phyloP scores from a whole-genome alignment of 1,140 invertebrate genomes.

The Cydia pomonella region DNA sequence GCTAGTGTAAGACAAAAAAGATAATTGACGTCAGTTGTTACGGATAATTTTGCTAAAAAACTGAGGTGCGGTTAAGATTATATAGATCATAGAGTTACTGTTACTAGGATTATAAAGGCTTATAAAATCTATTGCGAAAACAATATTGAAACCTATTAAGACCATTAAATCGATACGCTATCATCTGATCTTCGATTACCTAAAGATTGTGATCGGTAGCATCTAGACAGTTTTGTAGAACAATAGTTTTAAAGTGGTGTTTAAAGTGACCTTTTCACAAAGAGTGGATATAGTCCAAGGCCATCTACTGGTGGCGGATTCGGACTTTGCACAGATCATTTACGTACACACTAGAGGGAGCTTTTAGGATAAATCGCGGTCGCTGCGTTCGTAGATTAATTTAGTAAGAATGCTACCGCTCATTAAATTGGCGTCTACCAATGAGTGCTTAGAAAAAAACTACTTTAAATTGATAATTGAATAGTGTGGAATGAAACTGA shows the following conservation, averaged over 20 bases:
- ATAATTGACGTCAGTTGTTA: background rate
- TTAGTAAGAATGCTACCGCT: background rate
- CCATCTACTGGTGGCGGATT: constrained; percentile 62
- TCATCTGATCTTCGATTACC: background rate
- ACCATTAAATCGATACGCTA: constrained; percentile 23
- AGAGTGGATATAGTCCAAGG: constrained; percentile 75
- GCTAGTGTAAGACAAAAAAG: background rate
- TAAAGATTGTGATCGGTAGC: constrained; percentile 8
- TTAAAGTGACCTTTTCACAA: constrained; percentile 74
- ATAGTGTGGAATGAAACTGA: too few species aligned
- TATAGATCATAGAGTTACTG: background rate
- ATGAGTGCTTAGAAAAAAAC: too few species aligned
- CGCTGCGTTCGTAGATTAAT: background rate
- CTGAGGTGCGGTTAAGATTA: background rate
- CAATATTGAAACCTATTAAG: constrained; percentile 9
- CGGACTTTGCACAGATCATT: constrained; percentile 68
- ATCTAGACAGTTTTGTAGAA: background rate
- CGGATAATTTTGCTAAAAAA: background rate
- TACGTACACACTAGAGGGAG: constrained; percentile 42
- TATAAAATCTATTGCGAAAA: background rate
- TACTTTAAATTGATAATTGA: too few species aligned
- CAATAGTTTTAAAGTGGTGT: constrained; percentile 50
- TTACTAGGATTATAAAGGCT: background rate
- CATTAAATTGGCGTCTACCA: too few species aligned
- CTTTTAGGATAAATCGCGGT: constrained; percentile 36